Evolutionary conservation across 2,888 invertebrate genomes (phyloP), one percentile per base, ranked within the genome.

Genomic region (Clunio marinus): DNA sequence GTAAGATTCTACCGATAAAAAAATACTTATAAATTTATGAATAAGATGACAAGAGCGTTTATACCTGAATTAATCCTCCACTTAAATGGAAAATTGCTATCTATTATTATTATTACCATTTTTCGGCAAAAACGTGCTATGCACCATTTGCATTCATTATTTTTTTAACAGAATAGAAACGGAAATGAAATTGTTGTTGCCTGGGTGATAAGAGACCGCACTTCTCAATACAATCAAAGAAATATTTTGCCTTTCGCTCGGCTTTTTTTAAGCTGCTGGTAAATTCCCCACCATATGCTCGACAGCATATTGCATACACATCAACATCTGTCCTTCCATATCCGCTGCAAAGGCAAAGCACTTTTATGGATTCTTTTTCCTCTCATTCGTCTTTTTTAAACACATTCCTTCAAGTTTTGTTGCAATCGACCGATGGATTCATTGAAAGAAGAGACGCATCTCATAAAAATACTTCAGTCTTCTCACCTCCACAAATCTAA

Each of bases 321-420:
- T 25, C 57, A 57, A 57, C 57, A 57, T 57, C 57, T 57, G 57
- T 27, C 57, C 57, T 57, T 57, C 2, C 22, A 51, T 51, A 51
- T 51, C 57, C 57, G 57, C 57, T 57, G 22, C 41, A 22, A 51
- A 20, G 51, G 20, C 51, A 22, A 51, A 57, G 22, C 27, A 27
- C 27, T 57, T 57, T 57, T 57, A 57, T 15, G 57, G 57, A 57
- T 57, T 57, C 57, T 25, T 57, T 57, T 57, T 57, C 13, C 13
- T 15, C 3, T 57, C 15, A 8, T 45, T 45, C 13, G 45, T 13
- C 22, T 25, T 27, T 51, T 22, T 51, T 22, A 17, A 51, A 51
- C 51, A 51, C 51, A 51, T 51, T 51, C 51, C 51, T 51, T 51
- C 51, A 51, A 20, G 51, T 17, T 51, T 3, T 51, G 13, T 15